Base-by-base conservation (phyloP, 2,888 invertebrate genomes). In the Ormyrus labotus region DNA sequence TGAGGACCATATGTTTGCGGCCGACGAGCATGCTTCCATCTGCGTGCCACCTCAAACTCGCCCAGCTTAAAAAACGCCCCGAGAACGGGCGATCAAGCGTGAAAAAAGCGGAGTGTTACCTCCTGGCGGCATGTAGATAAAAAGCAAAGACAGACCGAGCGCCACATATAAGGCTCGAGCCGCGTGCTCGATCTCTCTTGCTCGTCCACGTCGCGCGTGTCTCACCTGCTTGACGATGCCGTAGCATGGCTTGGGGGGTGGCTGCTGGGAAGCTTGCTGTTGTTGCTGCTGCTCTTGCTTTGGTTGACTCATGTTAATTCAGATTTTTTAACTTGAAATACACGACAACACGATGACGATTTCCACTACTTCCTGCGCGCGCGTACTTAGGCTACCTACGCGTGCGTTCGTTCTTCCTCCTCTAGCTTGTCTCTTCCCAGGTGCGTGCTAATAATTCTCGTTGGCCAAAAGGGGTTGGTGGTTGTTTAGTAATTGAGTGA, bases 161-260 rank as follows among this genome's bases (percentile, higher is more conserved):
- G 34, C 34, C 34, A 34, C 34, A 34, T 34, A 34, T 34, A 34
- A 34, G 34, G 34, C 34, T 34, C 34, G 34, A 34, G 34, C 34
- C 34, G 34, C 34, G 34, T 34, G 34, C 34, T 34, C 34, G 34
- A 4, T 34, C 34, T 34, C 34, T 34, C 34, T 34, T 34, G 34
- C 34, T 34, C 34, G 34, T 34, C 34, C 45, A 11, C 11, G 11
- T 53, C 68, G 51, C 45, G 48, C 55, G 10, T n/a, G n/a, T 45
- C 90, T 91, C 89, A 93, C 94, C 92, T 93, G 93, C 90, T 94
- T 94, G 80, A 94, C 93, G 88, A 93, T 92, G 85, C 93, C 93
- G 87, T 91, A 91, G 68, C 81, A 69, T 71, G 81, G 82, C 61
- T 75, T 83, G 57, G 72, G 79, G 64, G 80, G 81, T 65, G 84